These are phyloP conservation scores for Burhinus oedicnemus DNA, from an alignment of 2,113 vertebrate genomes.

Conservation along the genomic window DNA sequence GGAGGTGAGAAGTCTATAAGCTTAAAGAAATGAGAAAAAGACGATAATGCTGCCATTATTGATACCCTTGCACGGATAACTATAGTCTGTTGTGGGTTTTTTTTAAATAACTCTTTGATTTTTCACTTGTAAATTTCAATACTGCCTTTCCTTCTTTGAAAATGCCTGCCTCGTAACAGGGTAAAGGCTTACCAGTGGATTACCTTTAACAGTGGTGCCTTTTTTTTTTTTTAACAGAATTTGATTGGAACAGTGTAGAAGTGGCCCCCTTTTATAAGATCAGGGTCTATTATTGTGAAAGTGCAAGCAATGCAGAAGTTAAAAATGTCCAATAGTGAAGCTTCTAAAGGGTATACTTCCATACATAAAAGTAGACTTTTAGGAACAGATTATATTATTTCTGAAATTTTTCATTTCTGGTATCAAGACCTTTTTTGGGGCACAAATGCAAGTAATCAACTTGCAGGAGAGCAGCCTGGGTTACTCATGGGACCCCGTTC, in stretches of 20 bases:
- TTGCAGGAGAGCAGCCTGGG: not conserved
- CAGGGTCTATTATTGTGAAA: not conserved
- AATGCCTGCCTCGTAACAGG: not conserved
- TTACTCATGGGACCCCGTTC: not conserved
- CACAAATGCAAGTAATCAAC: not conserved
- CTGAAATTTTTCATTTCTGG: not conserved
- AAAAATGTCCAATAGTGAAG: not conserved
- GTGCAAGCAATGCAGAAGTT: not conserved
- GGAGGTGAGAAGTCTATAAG: not conserved
- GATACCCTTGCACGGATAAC: not conserved
- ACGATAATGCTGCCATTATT: not conserved
- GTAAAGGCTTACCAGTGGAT: not conserved
- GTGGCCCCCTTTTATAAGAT: not conserved
- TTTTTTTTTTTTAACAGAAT: not conserved
- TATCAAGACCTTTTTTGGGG: not conserved
- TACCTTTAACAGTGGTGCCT: not conserved
- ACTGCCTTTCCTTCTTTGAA: not conserved
- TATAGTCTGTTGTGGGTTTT: not conserved
- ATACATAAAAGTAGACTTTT: not conserved
- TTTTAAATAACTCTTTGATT: not conserved
- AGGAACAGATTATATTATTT: not conserved
- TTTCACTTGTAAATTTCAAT: not conserved
- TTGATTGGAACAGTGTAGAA: not conserved
- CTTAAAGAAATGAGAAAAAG: not conserved
- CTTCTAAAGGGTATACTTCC: not conserved